Conservation (phyloP, 2,113 vertebrate genomes). For the Coturnix japonica region DNA sequence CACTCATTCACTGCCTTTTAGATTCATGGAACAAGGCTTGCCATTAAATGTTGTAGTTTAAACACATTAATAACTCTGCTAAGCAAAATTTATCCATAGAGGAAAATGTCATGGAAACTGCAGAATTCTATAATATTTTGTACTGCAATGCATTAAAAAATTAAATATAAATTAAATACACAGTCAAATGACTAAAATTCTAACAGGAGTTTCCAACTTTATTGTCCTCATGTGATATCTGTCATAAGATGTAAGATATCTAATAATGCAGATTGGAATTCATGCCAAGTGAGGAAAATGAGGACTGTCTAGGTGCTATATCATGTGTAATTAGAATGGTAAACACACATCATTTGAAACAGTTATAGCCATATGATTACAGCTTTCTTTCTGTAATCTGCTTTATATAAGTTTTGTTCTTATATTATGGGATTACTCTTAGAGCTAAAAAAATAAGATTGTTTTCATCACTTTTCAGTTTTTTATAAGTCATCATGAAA, state of each 20-base stretch:
- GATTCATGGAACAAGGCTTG: not conserved
- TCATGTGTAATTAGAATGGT: not conserved
- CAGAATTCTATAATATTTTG: not conserved
- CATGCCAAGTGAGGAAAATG: not conserved
- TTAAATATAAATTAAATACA: not conserved
- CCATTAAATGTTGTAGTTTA: not conserved
- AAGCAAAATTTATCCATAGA: not conserved
- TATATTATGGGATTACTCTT: not conserved
- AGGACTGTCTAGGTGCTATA: not conserved
- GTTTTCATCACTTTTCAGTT: not conserved
- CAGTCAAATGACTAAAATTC: not conserved
- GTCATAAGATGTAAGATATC: not conserved
- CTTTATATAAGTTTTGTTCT: not conserved
- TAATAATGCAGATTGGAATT: not conserved
- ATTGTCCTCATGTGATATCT: not conserved
- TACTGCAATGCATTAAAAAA: not conserved
- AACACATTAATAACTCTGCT: not conserved
- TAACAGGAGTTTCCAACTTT: not conserved
- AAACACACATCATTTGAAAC: rapidly evolving
- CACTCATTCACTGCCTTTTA: not conserved
- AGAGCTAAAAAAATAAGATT: not conserved
- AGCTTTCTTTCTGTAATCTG: not conserved
- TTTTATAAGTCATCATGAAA: not conserved
- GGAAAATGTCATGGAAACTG: not conserved
- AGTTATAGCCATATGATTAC: not conserved